Percentiles rank a stretch among this genome's conserved stretches.
phyloP scores from a whole-genome alignment of 2,888 invertebrate genomes.

The Spilosoma lubricipeda region DNA sequence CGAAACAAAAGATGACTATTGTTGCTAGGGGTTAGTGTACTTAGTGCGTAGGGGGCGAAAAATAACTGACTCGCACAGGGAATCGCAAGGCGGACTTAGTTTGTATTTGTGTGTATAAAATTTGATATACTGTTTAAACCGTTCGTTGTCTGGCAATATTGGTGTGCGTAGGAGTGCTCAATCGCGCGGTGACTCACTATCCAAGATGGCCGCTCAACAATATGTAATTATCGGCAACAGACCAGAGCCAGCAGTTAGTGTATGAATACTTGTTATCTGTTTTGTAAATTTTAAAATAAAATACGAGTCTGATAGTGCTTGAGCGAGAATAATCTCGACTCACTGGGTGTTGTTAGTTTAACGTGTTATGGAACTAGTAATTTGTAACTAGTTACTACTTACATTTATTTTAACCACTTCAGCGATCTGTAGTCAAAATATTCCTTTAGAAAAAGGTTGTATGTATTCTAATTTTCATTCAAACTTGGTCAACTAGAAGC shows the following conservation, averaged over 20 bases:
- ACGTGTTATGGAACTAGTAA: neutral
- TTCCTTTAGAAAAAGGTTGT: neutral
- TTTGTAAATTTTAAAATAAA: conserved; percentile 38
- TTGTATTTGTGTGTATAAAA: conserved; percentile 60
- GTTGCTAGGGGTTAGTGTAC: conserved; percentile 34
- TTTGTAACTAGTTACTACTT: neutral
- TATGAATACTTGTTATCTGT: conserved; percentile 47
- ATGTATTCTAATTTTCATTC: neutral
- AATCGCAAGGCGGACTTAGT: conserved; percentile 42
- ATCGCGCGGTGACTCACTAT: conserved; percentile 61
- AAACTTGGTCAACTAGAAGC: neutral
- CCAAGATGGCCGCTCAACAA: conserved; percentile 76
- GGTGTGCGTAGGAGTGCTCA: conserved; percentile 67
- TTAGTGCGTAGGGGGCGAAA: conserved; percentile 45
- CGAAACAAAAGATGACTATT: conserved; percentile 51
- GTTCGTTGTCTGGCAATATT: conserved; percentile 62
- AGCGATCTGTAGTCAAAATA: neutral
- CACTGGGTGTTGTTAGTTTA: neutral
- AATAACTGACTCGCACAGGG: too few relatives aligned
- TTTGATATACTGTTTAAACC: conserved; percentile 66
- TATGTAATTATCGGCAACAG: conserved; percentile 72
- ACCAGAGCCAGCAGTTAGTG: conserved; percentile 44
- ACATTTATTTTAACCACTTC: neutral
- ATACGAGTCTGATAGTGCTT: conserved; percentile 2
- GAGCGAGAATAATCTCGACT: neutral